These are phyloP conservation scores for Venusia cambrica DNA, from an alignment of 2,888 invertebrate species.

Conservation along the genomic window DNA sequence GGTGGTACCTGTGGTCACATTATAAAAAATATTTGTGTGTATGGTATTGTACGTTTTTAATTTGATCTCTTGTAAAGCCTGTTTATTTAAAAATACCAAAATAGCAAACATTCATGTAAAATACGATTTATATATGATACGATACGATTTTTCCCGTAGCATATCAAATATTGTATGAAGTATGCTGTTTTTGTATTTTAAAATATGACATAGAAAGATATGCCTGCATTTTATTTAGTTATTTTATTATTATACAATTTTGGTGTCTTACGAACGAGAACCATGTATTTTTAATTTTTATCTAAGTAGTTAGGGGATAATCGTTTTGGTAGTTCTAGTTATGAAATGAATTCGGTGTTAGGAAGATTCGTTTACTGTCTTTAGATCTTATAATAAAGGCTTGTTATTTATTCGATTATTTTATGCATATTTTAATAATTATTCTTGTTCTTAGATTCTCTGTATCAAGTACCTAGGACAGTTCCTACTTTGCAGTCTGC, in stretches of 20 bases:
- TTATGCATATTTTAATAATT: background rate
- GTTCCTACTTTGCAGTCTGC: too few relatives aligned
- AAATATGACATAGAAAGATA: conserved; percentile 21
- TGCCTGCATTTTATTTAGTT: conserved; percentile 36
- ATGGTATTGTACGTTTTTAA: conserved; percentile 31
- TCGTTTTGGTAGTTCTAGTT: conserved; percentile 9
- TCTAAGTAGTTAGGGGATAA: conserved; percentile 5
- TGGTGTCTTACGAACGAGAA: conserved; percentile 4
- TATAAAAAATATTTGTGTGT: conserved; percentile 7
- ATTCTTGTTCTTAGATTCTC: conserved; percentile 4
- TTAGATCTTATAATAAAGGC: conserved; percentile 9
- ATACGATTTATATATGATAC: too few relatives aligned
- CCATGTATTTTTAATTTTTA: conserved; percentile 8
- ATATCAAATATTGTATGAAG: too few relatives aligned
- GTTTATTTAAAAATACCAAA: conserved; percentile 12
- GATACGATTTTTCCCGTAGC: too few relatives aligned
- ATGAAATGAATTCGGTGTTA: conserved; percentile 11
- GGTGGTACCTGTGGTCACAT: conserved; percentile 6
- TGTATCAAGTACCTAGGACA: too few relatives aligned
- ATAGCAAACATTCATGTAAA: background rate
- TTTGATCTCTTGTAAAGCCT: conserved; percentile 39
- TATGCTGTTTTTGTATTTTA: conserved; percentile 19
- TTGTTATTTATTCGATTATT: conserved; percentile 13
- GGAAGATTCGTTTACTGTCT: conserved; percentile 4
- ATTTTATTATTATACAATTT: conserved; percentile 6